Evolutionary conservation across 2,888 invertebrate species (phyloP), one percentile per base, ranked within the genome.

Genomic region (Drosophila maculinotata): DNA sequence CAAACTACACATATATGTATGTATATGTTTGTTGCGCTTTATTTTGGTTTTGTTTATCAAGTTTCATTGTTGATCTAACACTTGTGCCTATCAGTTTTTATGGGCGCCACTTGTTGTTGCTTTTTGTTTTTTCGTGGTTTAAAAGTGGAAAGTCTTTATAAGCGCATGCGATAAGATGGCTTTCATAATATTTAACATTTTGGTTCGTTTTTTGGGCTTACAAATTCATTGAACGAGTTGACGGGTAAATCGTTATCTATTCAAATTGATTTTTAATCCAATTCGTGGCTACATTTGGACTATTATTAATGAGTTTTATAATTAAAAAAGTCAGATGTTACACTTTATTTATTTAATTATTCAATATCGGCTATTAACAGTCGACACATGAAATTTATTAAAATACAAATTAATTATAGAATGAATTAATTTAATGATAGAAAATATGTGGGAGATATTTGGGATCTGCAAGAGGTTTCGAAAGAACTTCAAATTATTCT

Each of bases 81-180:
- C 64, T 72, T 54, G 47, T 15, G 31, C 33, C 63, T 44, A 64
- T 72, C 49, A 35, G 33, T 28, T 73, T 71, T 73, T 73, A 69
- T 58, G 54, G 54, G 64, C 74, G 74, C 74, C 64, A 69, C 74
- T 69, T 70, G 70, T 56, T 48, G 45, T 53, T 20, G 20, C 20
- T 20, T 20, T 20, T 57, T 38, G 25, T 64, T 12, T 42, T 17
- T 47, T 44, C 38, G 5, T 31, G 12, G 35, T 3, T 20, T 17
- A 53, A 52, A 42, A 42, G 25, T 60, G 54, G 14, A 72, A 60
- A 36, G 45, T 30, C 15, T 52, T 38, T 36, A 48, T 31, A 48
- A 49, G 30, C 39, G 14, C 6, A 49, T 36, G 10, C 60, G 60
- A 70, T 71, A 56, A 44, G 23, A 30, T 36, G 9, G 28, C 25